Conservation (phyloP, 1,140 invertebrate genomes). For the Platyscapa corneri region DNA sequence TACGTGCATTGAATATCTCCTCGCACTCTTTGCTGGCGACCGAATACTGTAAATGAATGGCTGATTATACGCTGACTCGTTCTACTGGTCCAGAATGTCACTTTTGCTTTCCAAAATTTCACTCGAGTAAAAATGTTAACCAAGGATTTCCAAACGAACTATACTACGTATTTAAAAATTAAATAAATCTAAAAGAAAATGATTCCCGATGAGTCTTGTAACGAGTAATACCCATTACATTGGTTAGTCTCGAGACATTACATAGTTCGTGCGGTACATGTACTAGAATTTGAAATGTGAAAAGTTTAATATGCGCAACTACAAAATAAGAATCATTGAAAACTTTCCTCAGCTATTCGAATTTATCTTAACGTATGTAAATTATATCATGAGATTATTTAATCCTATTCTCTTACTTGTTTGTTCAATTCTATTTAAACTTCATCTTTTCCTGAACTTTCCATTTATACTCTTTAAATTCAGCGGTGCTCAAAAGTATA, state of each 20-base stretch:
- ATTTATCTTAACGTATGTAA: neutral
- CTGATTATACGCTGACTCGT: neutral
- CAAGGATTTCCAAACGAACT: neutral
- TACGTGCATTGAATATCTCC: slow-evolving; percentile 5
- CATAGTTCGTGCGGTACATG: slow-evolving; percentile 14
- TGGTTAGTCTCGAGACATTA: neutral
- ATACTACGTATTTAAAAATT: neutral
- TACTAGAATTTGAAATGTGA: neutral
- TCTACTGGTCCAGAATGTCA: neutral
- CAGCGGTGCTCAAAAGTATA: neutral
- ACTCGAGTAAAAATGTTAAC: too few species aligned
- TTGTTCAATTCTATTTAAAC: neutral
- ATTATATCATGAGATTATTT: neutral
- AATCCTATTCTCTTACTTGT: neutral
- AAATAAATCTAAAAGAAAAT: neutral
- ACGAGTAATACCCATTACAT: neutral
- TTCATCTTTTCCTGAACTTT: neutral
- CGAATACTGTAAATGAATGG: neutral
- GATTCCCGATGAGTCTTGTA: neutral
- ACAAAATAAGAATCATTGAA: neutral
- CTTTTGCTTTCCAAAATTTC: neutral
- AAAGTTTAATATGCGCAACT: neutral
- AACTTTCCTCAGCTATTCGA: neutral
- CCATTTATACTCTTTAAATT: neutral
- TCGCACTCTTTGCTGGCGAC: neutral